Base-by-base conservation (phyloP, 2,888 invertebrate genomes). In the Melanchra persicariae region DNA sequence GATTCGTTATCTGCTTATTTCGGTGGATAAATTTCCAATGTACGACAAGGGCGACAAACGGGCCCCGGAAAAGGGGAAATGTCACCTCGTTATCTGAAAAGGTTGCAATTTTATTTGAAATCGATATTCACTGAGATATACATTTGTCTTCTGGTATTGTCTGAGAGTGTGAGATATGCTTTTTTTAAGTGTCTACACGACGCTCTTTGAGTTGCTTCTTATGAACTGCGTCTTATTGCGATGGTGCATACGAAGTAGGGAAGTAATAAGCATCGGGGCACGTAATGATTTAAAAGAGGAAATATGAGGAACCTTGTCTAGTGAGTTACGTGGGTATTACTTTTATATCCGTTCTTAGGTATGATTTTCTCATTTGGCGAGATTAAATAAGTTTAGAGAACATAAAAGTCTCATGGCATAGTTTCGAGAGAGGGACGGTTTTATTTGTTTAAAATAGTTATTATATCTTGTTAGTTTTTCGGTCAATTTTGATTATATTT, bases 21-120 rank as follows among this genome's bases (percentile, higher is more conserved):
- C 93, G 93, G 93, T 93, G 94, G 93, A 95, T 95, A 95, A 95
- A 95, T 95, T 95, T 92, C 88, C 91, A 91, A 92, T 92, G 94
- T 92, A 90, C 89, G 91, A 89, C 88, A 90, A 87, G 89, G 89
- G 91, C 92, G 92, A 91, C 93, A 92, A 93, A 92, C 92, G 89
- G 83, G 88, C 83, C 88, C 89, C 92, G 92, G 92, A 92, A 94
- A 94, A 93, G 93, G 94, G 95, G 93, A 94, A 95, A 93, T 91
- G 94, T 94, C 95, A 94, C 94, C 95, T 96, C 95, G 95, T 96
- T 96, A 96, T 95, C 93, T 93, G 92, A 93, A 95, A 96, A 96
- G 94, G 96, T 95, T 96, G 95, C 95, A 95, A 95, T 95, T 95
- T 95, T 95, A 96, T 96, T 94, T 94, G 96, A 95, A 96, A 96